These are phyloP conservation scores for Bradypodion ventrale DNA, from an alignment of 2,797 vertebrate genomes.

Conservation along the genomic window DNA sequence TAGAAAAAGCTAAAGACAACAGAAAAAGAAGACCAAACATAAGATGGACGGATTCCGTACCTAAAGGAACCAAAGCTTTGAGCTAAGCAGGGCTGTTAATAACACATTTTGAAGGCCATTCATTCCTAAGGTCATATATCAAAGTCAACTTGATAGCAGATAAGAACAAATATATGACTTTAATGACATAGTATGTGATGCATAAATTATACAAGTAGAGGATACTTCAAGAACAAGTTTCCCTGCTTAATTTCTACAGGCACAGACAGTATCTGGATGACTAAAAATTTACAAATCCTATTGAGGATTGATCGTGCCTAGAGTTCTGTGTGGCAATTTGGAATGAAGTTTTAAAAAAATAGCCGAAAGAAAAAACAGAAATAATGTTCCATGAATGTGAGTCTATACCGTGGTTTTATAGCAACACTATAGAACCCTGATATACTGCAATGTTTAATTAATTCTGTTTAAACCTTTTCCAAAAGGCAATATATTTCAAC, in stretches of 20 bases:
- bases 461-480: not conserved
- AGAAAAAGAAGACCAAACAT: too few relatives aligned
- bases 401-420: not conserved
- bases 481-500: constrained; percentile 31
- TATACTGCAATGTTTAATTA: not conserved
- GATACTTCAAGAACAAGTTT: not conserved
- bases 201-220: too few relatives aligned
- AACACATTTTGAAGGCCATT: too few relatives aligned
- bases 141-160: not conserved
- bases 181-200: not conserved
- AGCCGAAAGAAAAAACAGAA: not conserved
- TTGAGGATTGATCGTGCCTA: not conserved
- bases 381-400: not conserved
- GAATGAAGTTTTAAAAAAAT: not conserved
- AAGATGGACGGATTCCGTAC: too few relatives aligned
- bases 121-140: too few relatives aligned
- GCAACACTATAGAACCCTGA: not conserved
- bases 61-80: too few relatives aligned
- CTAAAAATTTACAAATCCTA: not conserved
- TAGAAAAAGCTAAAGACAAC: too few relatives aligned
- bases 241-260: not conserved
- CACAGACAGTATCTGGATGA: not conserved
- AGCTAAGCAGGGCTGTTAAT: too few relatives aligned
- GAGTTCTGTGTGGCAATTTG: not conserved
- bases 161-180: not conserved